phyloP scores from a whole-genome alignment of 2,797 vertebrate species.

The Epinephelus coioides region DNA sequence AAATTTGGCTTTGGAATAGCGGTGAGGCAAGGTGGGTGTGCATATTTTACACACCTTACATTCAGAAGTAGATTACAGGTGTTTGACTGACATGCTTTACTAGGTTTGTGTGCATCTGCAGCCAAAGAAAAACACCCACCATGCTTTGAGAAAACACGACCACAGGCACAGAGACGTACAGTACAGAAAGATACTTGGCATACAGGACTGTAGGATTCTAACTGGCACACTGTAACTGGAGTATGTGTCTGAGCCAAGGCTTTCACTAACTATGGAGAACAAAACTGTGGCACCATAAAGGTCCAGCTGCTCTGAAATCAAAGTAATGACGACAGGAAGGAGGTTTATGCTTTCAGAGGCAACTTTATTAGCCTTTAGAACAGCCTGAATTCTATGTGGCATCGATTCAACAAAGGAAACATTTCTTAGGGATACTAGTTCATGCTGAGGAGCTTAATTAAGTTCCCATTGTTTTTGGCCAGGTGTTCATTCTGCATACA shows the following conservation, averaged over 20 bases:
- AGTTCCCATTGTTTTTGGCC: neutral
- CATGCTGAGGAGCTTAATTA: neutral
- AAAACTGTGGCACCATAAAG: slow-evolving; percentile 2
- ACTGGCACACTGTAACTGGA: slow-evolving; percentile 4
- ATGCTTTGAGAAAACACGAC: slow-evolving; percentile 16
- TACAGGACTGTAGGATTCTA: neutral
- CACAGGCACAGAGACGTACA: neutral
- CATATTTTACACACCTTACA: slow-evolving; percentile 38
- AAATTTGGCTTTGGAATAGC: slow-evolving; percentile 29
- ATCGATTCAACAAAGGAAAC: slow-evolving; percentile 4
- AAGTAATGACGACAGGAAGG: slow-evolving; percentile 17
- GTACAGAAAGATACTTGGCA: slow-evolving; percentile 10
- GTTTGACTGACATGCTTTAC: slow-evolving; percentile 21
- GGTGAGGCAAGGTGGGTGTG: slow-evolving; percentile 26
- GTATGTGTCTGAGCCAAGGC: slow-evolving; percentile 23
- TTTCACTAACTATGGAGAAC: neutral
- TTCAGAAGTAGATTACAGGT: slow-evolving; percentile 46
- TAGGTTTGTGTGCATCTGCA: slow-evolving; percentile 13
- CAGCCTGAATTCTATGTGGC: neutral
- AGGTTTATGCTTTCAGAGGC: neutral
- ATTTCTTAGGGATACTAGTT: neutral
- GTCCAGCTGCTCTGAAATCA: slow-evolving; percentile 17
- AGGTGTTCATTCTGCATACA: neutral
- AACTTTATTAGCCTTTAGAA: neutral
- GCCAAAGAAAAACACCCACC: slow-evolving; percentile 24